These are phyloP conservation scores for Denticeps clupeoides DNA, from an alignment of 2,797 vertebrate species.

Conservation along the genomic window DNA sequence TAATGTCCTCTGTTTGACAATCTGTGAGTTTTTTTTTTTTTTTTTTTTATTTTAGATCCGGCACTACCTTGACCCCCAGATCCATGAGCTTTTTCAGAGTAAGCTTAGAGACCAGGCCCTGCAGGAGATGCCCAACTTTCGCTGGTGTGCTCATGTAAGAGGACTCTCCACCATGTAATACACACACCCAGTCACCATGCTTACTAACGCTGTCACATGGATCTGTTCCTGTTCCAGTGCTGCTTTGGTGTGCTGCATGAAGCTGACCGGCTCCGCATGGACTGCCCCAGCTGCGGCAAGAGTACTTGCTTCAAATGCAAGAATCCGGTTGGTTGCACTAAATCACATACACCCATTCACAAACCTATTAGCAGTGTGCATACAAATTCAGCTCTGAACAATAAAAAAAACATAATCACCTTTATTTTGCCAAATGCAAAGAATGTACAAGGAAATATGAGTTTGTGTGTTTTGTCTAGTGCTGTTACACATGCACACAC, in stretches of 20 bases:
- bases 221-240: conserved; percentile 43
- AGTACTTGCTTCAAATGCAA: conserved; percentile 64
- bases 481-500: too few species aligned
- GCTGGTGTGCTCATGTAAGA: conserved; percentile 68
- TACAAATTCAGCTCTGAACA: too few species aligned
- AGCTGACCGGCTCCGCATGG: conserved; percentile 51
- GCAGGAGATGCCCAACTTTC: conserved; percentile 59
- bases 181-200: neutral
- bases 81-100: conserved; percentile 65
- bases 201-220: neutral
- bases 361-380: too few species aligned
- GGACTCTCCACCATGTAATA: too few species aligned
- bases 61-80: conserved; percentile 53
- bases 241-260: conserved; percentile 64
- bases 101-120: conserved; percentile 62
- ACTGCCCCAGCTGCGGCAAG: conserved; percentile 64
- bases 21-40: neutral
- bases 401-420: too few species aligned
- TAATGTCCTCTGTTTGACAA: too few species aligned
- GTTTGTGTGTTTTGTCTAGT: too few species aligned
- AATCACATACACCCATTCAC: too few species aligned
- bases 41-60: conserved; percentile 45
- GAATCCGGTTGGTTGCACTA: conserved; percentile 54
- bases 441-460: too few species aligned
- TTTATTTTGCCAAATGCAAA: too few species aligned